A percentile compares a stretch with the other conserved stretches of the same genome.
phyloP scores from a whole-genome alignment of 2,888 invertebrate genomes.

The Steromphala cineraria region DNA sequence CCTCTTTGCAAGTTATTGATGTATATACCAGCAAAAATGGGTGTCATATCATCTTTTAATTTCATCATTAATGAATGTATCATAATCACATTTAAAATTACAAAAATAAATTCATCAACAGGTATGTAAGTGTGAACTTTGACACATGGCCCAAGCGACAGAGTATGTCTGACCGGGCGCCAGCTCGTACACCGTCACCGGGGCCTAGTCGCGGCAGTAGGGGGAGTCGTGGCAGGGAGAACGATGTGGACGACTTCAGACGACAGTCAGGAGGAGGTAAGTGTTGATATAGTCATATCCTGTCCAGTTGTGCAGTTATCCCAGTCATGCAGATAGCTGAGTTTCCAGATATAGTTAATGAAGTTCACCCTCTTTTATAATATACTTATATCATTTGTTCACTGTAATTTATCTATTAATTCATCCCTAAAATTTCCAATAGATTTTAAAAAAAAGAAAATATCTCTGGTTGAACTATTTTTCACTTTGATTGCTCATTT shows the following conservation, averaged over 20 bases:
- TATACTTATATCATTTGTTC: too few relatives aligned
- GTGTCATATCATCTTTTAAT: not conserved
- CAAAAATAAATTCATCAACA: not conserved
- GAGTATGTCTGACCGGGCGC: conserved; percentile 44
- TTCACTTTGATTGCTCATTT: too few relatives aligned
- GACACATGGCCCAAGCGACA: conserved; percentile 22
- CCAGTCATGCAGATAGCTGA: conserved; percentile 21
- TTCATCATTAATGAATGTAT: not conserved
- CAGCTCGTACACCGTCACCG: conserved; percentile 34
- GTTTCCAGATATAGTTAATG: too few relatives aligned
- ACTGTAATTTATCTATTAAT: too few relatives aligned
- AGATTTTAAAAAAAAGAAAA: too few relatives aligned
- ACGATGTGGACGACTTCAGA: conserved; percentile 19
- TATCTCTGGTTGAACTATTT: too few relatives aligned
- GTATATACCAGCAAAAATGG: not conserved
- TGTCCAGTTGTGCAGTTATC: too few relatives aligned
- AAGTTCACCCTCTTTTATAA: too few relatives aligned
- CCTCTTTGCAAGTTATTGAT: not conserved
- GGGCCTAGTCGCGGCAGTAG: not conserved
- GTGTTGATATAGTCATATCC: not conserved
- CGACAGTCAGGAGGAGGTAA: not conserved
- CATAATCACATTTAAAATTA: too few relatives aligned
- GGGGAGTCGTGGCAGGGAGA: not conserved
- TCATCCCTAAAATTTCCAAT: too few relatives aligned
- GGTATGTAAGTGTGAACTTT: conserved; percentile 14